These are phyloP conservation scores for Eptatretus burgeri DNA, from an alignment of 2,113 vertebrate species.

Conservation along the genomic window DNA sequence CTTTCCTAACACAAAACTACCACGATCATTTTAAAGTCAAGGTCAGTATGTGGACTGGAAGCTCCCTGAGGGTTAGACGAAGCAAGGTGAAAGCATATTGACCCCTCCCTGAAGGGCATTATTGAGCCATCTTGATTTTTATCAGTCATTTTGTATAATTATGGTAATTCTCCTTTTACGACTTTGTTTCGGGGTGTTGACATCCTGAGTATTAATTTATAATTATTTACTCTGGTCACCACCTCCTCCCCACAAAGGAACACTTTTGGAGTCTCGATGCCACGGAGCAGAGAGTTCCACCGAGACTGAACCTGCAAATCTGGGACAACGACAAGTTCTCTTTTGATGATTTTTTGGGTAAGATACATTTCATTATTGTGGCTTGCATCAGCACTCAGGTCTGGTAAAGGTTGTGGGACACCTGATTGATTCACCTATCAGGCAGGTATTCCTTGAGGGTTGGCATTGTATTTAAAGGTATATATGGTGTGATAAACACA, in stretches of 20 bases:
- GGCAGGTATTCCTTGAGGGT: no score
- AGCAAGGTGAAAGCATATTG: no score
- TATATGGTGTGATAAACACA: neutral
- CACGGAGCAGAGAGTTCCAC: conserved; percentile 16
- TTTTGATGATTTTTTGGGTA: conserved; percentile 20
- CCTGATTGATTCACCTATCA: neutral
- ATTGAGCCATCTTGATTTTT: no score
- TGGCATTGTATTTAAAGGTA: neutral
- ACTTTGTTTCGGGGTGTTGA: no score
- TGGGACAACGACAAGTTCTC: conserved; percentile 24
- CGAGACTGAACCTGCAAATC: conserved; percentile 22
- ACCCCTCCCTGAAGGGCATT: no score
- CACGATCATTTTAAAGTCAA: no score
- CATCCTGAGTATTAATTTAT: neutral
- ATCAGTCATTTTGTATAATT: no score
- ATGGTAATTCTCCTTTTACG: no score
- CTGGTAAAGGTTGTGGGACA: neutral
- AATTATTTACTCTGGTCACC: neutral
- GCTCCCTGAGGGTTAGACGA: no score
- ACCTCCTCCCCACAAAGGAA: conserved; percentile 11
- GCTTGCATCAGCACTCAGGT: neutral
- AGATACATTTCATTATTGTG: conserved; percentile 1
- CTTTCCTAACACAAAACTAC: no score
- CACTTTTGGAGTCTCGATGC: conserved; percentile 23
- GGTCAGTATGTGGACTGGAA: no score